phyloP scores from a whole-genome alignment of 2,888 invertebrate genomes.

The Drosophila nigricruria region DNA sequence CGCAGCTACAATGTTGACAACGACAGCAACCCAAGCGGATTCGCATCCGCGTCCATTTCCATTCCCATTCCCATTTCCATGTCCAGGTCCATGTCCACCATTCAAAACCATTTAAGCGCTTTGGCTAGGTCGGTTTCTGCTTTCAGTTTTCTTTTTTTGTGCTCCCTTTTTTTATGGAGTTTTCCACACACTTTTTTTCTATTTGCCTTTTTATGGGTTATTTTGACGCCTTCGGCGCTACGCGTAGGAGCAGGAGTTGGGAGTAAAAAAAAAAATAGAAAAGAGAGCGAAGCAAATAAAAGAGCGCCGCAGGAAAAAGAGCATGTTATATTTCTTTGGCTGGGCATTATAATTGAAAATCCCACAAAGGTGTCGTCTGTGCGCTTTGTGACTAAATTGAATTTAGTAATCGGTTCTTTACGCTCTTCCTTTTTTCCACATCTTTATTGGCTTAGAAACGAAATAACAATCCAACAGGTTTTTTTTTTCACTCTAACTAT shows the following conservation, averaged over 20 bases:
- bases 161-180: constrained; percentile 35
- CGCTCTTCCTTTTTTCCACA: constrained; percentile 22
- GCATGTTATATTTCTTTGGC: constrained; percentile 69
- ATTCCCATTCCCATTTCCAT: constrained; percentile 46
- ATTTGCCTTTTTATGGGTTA: constrained; percentile 69
- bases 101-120: constrained; percentile 80
- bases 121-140: constrained; percentile 51
- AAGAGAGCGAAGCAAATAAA: constrained; percentile 14
- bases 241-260: constrained; percentile 22
- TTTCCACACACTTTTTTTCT: constrained; percentile 23
- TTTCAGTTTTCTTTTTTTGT: constrained; percentile 21
- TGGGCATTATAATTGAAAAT: constrained; percentile 76
- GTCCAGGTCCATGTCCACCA: constrained; percentile 63
- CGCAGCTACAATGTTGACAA: constrained; percentile 77
- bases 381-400: constrained; percentile 79
- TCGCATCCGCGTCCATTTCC: constrained; percentile 45
- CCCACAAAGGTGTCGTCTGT: constrained; percentile 76
- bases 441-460: constrained; percentile 36
- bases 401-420: constrained; percentile 75
- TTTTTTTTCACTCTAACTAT: not conserved
- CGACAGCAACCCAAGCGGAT: constrained; percentile 25
- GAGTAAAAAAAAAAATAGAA: constrained; percentile 1
- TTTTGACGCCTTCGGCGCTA: constrained; percentile 73
- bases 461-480: constrained; percentile 43
- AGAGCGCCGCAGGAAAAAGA: constrained; percentile 24